phyloP scores from a whole-genome alignment of 1,140 invertebrate genomes.

The Lepeophtheirus salmonis region DNA sequence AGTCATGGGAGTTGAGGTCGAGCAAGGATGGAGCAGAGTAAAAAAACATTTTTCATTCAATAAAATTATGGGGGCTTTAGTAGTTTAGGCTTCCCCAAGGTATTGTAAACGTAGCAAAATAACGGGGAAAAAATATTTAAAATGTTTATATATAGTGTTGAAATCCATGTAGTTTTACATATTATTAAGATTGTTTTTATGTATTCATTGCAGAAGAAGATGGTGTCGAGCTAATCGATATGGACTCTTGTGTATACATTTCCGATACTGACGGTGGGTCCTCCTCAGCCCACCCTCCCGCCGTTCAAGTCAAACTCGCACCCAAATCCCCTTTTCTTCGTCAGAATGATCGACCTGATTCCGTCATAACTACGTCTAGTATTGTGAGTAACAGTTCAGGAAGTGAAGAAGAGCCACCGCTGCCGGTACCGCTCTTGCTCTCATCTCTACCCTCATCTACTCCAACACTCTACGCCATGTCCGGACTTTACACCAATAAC shows the following conservation, averaged over 20 bases:
- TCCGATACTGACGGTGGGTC: not conserved
- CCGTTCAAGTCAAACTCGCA: not conserved
- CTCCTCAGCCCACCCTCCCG: no score
- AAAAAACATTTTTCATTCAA: no score
- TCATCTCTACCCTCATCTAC: not conserved
- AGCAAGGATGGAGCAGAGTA: no score
- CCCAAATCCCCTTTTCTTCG: not conserved
- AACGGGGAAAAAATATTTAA: no score
- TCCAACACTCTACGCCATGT: conserved; percentile 10
- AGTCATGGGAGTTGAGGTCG: no score
- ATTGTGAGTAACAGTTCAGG: conserved; percentile 1
- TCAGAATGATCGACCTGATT: conserved; percentile 11
- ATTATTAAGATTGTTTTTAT: no score
- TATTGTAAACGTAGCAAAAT: no score
- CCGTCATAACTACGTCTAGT: conserved; percentile 17
- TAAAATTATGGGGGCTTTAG: no score
- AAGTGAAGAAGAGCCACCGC: not conserved
- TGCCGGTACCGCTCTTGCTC: not conserved
- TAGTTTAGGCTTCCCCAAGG: no score
- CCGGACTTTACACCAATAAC: conserved; percentile 3
- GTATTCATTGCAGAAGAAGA: not conserved
- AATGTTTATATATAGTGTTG: no score
- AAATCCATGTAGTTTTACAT: no score
- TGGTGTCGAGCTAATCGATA: not conserved
- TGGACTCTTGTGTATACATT: not conserved